Percentiles rank a stretch among this genome's conserved stretches.
Evolutionary conservation across 2,888 invertebrate species (phyloP).

Genomic region (Aquatica leii): DNA sequence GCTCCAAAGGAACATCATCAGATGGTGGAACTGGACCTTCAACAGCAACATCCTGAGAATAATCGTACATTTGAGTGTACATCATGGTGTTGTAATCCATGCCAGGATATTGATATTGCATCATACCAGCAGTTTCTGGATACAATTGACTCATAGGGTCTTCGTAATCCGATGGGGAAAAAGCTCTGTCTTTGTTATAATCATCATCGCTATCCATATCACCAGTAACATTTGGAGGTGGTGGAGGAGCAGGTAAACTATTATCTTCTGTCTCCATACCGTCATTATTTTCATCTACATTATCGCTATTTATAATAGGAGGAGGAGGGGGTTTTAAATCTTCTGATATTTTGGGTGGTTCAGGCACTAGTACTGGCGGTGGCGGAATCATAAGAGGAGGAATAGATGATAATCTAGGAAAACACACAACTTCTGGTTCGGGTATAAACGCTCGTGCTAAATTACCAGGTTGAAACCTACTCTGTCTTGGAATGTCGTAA

Average conservation of each 20-base stretch:
- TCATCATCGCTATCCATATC: slow-evolving; percentile 1
- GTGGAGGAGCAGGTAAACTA: slow-evolving; percentile 34
- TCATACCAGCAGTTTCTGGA: slow-evolving; percentile 57
- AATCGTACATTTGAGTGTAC: slow-evolving; percentile 51
- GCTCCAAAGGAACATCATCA: slow-evolving; percentile 49
- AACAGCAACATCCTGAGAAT: slow-evolving; percentile 44
- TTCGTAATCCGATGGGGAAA: slow-evolving; percentile 67
- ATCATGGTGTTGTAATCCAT: slow-evolving; percentile 54
- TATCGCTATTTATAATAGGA: slow-evolving; percentile 49
- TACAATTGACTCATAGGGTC: slow-evolving; percentile 74
- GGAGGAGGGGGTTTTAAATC: slow-evolving; percentile 51
- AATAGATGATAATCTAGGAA: slow-evolving; percentile 57
- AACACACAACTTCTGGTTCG: slow-evolving; percentile 59
- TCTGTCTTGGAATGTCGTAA: slow-evolving; percentile 56
- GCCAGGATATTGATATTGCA: slow-evolving; percentile 45
- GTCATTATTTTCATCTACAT: slow-evolving; percentile 7
- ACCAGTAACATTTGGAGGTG: slow-evolving; percentile 15
- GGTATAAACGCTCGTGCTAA: slow-evolving; percentile 58
- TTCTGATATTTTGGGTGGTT: slow-evolving; percentile 46
- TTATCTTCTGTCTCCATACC: slow-evolving; percentile 23
- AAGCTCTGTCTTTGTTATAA: not conserved
- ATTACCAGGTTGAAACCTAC: slow-evolving; percentile 58
- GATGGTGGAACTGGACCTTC: slow-evolving; percentile 34
- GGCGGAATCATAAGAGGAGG: slow-evolving; percentile 53
- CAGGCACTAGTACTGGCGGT: slow-evolving; percentile 48